Evolutionary conservation across 2,888 invertebrate species (phyloP).

Genomic region (Athrips mouffetella): DNA sequence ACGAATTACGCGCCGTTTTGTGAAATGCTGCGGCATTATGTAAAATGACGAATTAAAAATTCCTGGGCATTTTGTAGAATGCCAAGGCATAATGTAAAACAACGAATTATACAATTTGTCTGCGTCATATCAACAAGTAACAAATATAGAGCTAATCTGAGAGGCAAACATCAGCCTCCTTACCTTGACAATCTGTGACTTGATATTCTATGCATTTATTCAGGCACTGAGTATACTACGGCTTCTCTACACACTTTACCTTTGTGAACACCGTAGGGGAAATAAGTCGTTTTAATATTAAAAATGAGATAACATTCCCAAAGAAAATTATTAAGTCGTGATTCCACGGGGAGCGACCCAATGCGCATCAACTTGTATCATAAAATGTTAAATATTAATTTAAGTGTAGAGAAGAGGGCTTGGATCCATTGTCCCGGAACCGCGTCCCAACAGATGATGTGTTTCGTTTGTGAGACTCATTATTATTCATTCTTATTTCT

Average conservation of each 20-base stretch:
- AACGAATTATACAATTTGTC: too few relatives aligned
- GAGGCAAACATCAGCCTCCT: constrained; percentile 10
- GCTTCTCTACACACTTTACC: constrained; percentile 32
- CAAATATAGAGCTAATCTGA: constrained; percentile 16
- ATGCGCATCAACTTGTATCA: constrained; percentile 71
- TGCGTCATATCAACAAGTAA: too few relatives aligned
- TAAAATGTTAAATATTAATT: constrained; percentile 72
- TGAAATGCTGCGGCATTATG: too few relatives aligned
- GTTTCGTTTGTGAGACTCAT: too few relatives aligned
- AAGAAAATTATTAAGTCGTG: constrained; percentile 74
- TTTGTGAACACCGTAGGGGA: constrained; percentile 60
- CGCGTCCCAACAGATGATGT: too few relatives aligned
- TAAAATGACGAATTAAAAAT: too few relatives aligned
- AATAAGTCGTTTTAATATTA: constrained; percentile 70
- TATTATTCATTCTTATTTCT: too few relatives aligned
- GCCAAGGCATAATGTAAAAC: too few relatives aligned
- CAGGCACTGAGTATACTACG: constrained; percentile 25
- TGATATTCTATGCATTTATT: constrained; percentile 33
- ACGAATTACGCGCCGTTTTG: too few relatives aligned
- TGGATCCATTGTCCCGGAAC: constrained; percentile 46
- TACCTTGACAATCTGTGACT: constrained; percentile 22
- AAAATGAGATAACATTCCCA: constrained; percentile 73
- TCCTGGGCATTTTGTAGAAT: too few relatives aligned
- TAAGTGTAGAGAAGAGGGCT: constrained; percentile 43
- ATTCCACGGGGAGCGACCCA: constrained; percentile 64